Evolutionary conservation across 2,888 invertebrate species (phyloP), one percentile per base, ranked within the genome.

Genomic region (Suillia variegata): DNA sequence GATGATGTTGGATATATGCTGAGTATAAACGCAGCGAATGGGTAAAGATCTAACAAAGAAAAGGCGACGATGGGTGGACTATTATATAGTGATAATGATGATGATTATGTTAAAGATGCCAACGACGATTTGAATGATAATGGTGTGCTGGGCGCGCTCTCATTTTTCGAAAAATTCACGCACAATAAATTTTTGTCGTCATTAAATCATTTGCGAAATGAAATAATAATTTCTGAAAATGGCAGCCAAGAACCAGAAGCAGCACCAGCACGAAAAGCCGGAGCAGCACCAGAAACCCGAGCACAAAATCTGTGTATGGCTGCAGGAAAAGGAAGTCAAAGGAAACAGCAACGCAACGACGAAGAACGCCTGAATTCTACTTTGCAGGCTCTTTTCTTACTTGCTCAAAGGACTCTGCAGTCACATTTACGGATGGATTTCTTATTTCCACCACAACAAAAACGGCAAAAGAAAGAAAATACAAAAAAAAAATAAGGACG

Each of bases 121-220:
- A n/a, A n/a, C n/a, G n/a, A n/a, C n/a, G n/a, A n/a, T n/a, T 31
- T 31, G 31, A 31, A 31, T 31, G 12, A 31, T 31, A 12, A 31
- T 31, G 3, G 38, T 26, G 26, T 26, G 26, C 26, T 26, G 26
- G n/a, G n/a, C n/a, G n/a, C 31, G 47, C 54, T 62, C 57, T 56
- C 61, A 58, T 61, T 51, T 56, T 45, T 58, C 54, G 59, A 67
- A 60, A 67, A 69, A 65, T 78, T 78, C 67, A 79, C 77, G 79
- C 74, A 75, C 75, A 73, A 79, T 79, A 79, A 79, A 79, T 78
- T 78, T 76, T 76, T 73, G 67, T 62, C 70, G 70, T 71, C 79
- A 73, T 79, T 78, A 79, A 78, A 76, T 78, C 75, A 78, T 73
- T 73, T 68, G 53, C 18, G 20, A n/a, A 38, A 2, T 22, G 38